Percentiles rank a stretch among this genome's conserved stretches.
phyloP scores from a whole-genome alignment of 2,797 vertebrate genomes.

The Rallus crepitans region DNA sequence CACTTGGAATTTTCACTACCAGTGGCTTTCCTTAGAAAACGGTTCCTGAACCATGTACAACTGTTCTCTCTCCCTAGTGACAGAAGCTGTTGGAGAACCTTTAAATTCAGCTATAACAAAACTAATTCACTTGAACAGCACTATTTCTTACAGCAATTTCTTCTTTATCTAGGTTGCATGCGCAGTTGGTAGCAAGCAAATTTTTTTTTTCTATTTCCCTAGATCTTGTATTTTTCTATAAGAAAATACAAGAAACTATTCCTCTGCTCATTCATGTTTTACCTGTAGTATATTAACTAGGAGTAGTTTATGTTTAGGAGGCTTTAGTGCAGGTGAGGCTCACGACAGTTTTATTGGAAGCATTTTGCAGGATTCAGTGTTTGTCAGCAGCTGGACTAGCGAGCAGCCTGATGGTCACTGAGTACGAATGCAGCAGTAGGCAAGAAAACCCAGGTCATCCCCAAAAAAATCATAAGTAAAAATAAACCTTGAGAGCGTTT shows the following conservation, averaged over 20 bases:
- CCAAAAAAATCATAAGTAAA: neutral
- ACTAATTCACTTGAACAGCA: neutral
- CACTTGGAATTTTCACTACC: neutral
- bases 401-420: neutral
- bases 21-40: neutral
- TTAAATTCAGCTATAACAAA: slow-evolving; percentile 45
- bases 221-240: neutral
- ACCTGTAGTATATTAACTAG: slow-evolving; percentile 4
- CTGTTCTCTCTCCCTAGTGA: neutral
- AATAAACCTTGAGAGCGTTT: neutral
- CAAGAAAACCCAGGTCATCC: neutral
- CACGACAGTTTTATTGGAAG: slow-evolving; percentile 39
- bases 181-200: slow-evolving; percentile 4
- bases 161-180: neutral
- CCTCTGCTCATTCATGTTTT: slow-evolving; percentile 32
- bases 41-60: neutral
- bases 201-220: neutral
- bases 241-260: slow-evolving; percentile 41
- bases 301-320: slow-evolving; percentile 39
- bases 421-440: neutral
- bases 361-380: slow-evolving; percentile 12
- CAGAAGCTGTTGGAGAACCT: slow-evolving; percentile 39
- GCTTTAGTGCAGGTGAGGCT: slow-evolving; percentile 27
- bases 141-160: neutral
- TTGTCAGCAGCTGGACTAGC: neutral